phyloP scores from a whole-genome alignment of 2,113 vertebrate genomes.

The Leptobrachium leishanense region DNA sequence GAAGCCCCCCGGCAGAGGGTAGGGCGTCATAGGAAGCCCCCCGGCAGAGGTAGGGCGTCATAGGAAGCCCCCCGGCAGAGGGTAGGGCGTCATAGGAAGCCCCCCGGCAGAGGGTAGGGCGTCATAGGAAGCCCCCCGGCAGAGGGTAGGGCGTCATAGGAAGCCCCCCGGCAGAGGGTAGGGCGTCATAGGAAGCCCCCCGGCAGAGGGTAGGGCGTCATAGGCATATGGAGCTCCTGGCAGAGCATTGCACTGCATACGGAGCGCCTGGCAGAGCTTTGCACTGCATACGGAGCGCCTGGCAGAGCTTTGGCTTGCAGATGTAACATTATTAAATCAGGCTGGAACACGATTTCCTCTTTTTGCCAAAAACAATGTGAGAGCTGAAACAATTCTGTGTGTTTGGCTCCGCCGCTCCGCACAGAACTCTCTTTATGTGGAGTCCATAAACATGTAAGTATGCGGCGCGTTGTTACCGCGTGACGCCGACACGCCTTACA shows the following conservation, averaged over 20 bases:
- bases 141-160: not conserved
- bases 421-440: not conserved
- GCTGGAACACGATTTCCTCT: conserved; percentile 15
- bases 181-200: too few relatives aligned
- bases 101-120: not conserved
- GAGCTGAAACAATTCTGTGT: not conserved
- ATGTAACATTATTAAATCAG: not conserved
- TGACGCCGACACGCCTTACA: too few relatives aligned
- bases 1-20: too few relatives aligned
- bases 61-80: not conserved
- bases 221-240: too few relatives aligned
- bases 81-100: not conserved
- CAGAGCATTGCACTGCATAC: not conserved
- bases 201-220: too few relatives aligned
- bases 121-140: not conserved
- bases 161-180: too few relatives aligned
- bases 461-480: too few relatives aligned
- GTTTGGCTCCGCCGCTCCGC: not conserved
- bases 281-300: not conserved
- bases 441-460: not conserved
- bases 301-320: not conserved
- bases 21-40: too few relatives aligned
- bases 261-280: not conserved
- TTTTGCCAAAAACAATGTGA: conserved; percentile 23
- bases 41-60: too few relatives aligned